Conservation (phyloP, 92 coral and sea anemone species). For the Scolanthus callimorphus region DNA sequence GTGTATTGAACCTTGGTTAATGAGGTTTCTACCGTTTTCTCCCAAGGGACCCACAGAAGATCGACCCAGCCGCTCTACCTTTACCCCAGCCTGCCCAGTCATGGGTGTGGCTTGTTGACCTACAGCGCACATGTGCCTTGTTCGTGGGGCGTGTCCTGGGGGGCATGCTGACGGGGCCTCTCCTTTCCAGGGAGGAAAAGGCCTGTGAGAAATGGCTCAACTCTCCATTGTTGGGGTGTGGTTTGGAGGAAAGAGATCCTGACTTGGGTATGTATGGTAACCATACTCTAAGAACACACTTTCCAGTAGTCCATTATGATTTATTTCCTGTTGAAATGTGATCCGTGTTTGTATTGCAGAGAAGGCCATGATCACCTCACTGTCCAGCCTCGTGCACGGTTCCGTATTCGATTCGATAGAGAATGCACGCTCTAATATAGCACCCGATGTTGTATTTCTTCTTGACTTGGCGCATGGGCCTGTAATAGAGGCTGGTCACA, state of each 20-base stretch:
- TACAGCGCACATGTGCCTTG: conserved; percentile 69
- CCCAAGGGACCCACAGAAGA: conserved; percentile 69
- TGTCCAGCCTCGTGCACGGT: conserved; percentile 59
- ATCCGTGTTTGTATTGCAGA: conserved; percentile 36
- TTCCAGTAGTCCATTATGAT: no score
- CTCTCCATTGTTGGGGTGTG: conserved; percentile 63
- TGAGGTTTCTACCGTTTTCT: background rate
- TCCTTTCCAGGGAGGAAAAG: conserved; percentile 60
- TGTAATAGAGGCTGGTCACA: conserved; percentile 42
- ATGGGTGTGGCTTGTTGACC: conserved; percentile 86
- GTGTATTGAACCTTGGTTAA: no score
- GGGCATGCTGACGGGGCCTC: conserved; percentile 72
- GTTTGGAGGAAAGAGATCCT: conserved; percentile 71
- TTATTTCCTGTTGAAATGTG: background rate
- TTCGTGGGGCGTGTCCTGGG: conserved; percentile 73
- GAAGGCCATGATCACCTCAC: conserved; percentile 63
- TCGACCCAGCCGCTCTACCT: conserved; percentile 77
- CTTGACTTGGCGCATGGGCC: conserved; percentile 83
- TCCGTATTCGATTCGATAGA: conserved; percentile 65
- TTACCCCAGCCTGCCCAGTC: conserved; percentile 72
- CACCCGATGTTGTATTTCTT: conserved; percentile 54
- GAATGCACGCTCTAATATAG: conserved; percentile 50
- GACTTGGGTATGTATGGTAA: conserved; percentile 58
- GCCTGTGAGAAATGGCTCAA: conserved; percentile 75
- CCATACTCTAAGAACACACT: no score